Conservation (phyloP, 2,888 invertebrate species). For the Vannuccia rotundouncinata region DNA sequence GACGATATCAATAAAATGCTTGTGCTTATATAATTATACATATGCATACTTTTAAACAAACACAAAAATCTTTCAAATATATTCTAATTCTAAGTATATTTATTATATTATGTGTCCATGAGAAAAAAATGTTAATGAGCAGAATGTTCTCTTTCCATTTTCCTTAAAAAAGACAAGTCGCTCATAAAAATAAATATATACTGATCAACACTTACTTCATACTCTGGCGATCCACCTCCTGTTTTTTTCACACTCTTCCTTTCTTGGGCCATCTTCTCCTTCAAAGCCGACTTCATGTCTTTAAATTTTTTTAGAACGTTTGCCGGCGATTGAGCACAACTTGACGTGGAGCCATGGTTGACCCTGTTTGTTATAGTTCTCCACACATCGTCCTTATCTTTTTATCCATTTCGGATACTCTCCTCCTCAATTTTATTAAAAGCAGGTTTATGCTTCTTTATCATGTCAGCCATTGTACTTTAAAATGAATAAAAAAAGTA, state of each 20-base stretch:
- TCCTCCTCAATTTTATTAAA: no score
- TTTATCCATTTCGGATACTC: no score
- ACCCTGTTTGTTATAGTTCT: neutral
- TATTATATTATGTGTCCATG: neutral
- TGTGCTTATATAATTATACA: neutral
- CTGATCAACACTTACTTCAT: neutral
- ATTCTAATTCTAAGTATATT: neutral
- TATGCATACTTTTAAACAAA: neutral
- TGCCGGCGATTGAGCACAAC: neutral
- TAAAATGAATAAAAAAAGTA: no score
- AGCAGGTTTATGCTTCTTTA: no score
- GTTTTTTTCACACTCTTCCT: neutral
- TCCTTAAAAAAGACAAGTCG: neutral
- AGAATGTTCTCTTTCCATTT: neutral
- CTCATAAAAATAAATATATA: neutral
- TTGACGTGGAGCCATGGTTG: neutral
- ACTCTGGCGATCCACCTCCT: constrained; percentile 12
- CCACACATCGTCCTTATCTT: neutral
- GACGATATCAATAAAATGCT: neutral
- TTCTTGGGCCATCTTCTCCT: constrained; percentile 8
- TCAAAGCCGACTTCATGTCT: neutral
- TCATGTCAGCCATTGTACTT: no score
- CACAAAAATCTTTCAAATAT: neutral
- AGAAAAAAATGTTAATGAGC: neutral
- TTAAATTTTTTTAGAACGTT: neutral